Conservation (phyloP, 2,888 invertebrate species). For the Endotricha flammealis region DNA sequence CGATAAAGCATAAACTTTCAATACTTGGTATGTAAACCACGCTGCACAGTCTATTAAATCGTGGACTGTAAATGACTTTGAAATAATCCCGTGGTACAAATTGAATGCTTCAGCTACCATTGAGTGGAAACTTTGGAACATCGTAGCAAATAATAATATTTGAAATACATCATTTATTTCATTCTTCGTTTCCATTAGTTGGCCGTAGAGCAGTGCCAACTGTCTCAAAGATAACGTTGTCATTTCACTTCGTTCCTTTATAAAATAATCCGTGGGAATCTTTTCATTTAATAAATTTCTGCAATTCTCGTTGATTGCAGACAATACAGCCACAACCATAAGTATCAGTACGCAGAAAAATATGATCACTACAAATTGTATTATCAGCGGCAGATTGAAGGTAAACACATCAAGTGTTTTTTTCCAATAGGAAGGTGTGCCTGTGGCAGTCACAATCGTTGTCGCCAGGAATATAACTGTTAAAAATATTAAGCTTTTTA, state of each 20-base stretch:
- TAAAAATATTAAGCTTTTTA: conserved; percentile 26
- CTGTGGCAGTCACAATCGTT: conserved; percentile 40
- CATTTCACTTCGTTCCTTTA: conserved; percentile 27
- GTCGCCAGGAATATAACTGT: conserved; percentile 30
- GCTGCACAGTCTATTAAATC: conserved; percentile 47
- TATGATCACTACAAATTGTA: conserved; percentile 44
- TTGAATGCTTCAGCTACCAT: conserved; percentile 57
- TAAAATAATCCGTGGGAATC: conserved; percentile 21
- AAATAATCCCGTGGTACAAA: conserved; percentile 48
- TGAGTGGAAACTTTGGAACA: conserved; percentile 55
- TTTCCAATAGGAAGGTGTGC: conserved; percentile 47
- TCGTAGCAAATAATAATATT: conserved; percentile 43
- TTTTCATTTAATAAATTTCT: conserved; percentile 21
- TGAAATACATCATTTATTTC: conserved; percentile 48
- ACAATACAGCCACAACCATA: conserved; percentile 38
- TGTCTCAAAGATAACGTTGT: conserved; percentile 33
- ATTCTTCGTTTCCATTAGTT: conserved; percentile 40
- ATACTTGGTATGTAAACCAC: conserved; percentile 55
- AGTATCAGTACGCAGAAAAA: conserved; percentile 47
- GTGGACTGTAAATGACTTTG: conserved; percentile 33
- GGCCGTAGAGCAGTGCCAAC: conserved; percentile 43
- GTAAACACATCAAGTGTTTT: conserved; percentile 42
- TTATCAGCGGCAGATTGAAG: conserved; percentile 47
- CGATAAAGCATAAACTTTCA: conserved; percentile 49
- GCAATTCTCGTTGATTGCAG: conserved; percentile 36